Percentiles rank a stretch among this genome's conserved stretches.
Evolutionary conservation across 2,888 invertebrate species (phyloP).

Genomic region (Stomorhina lunata): DNA sequence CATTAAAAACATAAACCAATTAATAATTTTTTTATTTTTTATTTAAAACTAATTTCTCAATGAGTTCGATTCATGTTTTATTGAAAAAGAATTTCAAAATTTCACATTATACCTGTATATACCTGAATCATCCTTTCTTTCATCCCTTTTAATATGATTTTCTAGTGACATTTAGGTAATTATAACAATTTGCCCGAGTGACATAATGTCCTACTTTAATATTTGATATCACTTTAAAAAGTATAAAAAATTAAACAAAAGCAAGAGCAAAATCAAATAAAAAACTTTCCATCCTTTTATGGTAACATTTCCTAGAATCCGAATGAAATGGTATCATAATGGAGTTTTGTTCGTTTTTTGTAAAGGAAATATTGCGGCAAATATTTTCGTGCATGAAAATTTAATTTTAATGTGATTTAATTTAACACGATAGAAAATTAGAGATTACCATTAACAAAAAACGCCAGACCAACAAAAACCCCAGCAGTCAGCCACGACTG

Average conservation of each 20-base stretch:
- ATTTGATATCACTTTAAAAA: conserved; percentile 6
- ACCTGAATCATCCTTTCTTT: too few species aligned
- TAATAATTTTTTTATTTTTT: too few species aligned
- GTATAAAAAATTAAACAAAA: too few species aligned
- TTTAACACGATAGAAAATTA: conserved; percentile 30
- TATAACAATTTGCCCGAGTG: conserved; percentile 20
- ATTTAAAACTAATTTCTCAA: too few species aligned
- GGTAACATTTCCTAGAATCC: background rate
- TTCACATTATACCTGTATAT: too few species aligned
- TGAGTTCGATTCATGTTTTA: too few species aligned
- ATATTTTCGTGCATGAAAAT: conserved; percentile 37
- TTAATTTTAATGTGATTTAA: conserved; percentile 58
- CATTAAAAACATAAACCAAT: too few species aligned
- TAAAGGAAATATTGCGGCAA: background rate
- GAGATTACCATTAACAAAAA: conserved; percentile 21
- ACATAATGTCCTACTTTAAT: conserved; percentile 31
- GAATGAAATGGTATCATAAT: background rate
- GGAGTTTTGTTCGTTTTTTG: background rate
- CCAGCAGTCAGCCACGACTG: background rate
- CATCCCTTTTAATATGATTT: too few species aligned
- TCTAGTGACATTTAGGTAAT: conserved; percentile 11
- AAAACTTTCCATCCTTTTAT: too few species aligned
- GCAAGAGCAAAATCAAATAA: too few species aligned
- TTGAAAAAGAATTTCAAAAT: too few species aligned
- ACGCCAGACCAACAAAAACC: background rate